These are phyloP conservation scores for Mastomys coucha DNA, from an alignment of 2,113 vertebrate genomes.

Conservation along the genomic window DNA sequence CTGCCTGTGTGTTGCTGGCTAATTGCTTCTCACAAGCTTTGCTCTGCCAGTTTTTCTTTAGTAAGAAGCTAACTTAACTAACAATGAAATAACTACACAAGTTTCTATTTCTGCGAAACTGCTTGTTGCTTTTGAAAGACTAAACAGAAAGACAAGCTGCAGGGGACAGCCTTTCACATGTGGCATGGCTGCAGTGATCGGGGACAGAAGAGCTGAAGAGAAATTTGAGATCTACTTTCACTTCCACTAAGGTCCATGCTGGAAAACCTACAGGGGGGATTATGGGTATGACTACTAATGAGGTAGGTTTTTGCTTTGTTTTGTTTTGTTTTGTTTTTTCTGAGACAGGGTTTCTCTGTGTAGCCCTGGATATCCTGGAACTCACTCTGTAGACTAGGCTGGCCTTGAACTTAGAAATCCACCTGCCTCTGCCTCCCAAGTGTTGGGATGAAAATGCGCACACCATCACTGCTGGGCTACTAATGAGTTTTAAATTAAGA, in stretches of 20 bases:
- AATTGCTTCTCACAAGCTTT: not conserved
- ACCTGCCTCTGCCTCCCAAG: no score
- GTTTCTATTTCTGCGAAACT: not conserved
- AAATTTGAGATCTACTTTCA: not conserved
- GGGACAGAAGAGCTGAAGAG: not conserved
- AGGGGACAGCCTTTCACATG: not conserved
- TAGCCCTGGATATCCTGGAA: no score
- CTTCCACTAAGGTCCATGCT: not conserved
- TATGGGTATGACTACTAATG: not conserved
- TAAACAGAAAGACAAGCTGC: not conserved
- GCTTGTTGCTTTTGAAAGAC: constrained; percentile 23
- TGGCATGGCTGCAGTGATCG: not conserved
- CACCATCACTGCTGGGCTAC: no score
- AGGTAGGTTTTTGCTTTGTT: no score
- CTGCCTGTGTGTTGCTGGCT: not conserved
- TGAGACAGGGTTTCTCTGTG: no score
- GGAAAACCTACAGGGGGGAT: not conserved
- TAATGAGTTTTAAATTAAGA: constrained; percentile 3
- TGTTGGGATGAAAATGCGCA: no score
- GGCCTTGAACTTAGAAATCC: no score
- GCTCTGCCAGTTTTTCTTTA: not conserved
- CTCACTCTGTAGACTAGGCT: no score
- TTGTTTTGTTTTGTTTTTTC: no score
- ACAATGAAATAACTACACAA: not conserved
- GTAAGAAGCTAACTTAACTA: constrained; percentile 16